phyloP scores from a whole-genome alignment of 2,113 vertebrate genomes.

The Pelodiscus sinensis region DNA sequence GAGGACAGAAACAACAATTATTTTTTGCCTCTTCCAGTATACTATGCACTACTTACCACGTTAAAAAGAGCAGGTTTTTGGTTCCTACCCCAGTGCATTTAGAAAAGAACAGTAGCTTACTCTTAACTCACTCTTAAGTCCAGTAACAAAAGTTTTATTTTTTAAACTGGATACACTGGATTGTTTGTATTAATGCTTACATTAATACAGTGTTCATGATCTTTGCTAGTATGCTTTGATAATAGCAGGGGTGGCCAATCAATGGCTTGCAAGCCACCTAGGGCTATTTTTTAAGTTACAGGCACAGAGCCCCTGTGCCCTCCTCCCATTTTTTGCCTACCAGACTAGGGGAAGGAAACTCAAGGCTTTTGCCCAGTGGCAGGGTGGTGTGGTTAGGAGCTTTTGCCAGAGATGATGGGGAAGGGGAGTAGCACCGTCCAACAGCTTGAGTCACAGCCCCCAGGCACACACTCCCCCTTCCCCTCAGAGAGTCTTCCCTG shows the following conservation, averaged over 20 bases:
- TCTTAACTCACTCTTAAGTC: not conserved
- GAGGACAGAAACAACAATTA: not conserved
- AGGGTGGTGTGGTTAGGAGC: too few species aligned
- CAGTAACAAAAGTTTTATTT: not conserved
- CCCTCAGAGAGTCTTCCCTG: too few species aligned
- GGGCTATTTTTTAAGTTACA: too few species aligned
- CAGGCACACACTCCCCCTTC: too few species aligned
- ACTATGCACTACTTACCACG: not conserved
- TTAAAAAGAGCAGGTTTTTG: not conserved
- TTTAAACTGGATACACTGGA: conserved; percentile 8
- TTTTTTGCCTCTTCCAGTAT: not conserved
- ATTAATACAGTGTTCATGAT: not conserved
- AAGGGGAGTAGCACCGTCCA: too few species aligned
- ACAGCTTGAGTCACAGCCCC: too few species aligned
- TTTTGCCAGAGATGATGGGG: too few species aligned
- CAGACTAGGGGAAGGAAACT: too few species aligned
- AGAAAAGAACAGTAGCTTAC: not conserved
- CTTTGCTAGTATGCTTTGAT: not conserved
- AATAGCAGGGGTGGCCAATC: not conserved
- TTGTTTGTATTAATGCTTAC: not conserved
- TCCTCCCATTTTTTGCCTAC: too few species aligned
- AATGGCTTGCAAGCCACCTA: too few species aligned
- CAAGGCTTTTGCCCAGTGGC: too few species aligned
- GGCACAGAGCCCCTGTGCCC: too few species aligned
- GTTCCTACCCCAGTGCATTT: not conserved